Evolutionary conservation across 2,797 vertebrate species (phyloP).

Genomic region (Pseudomugil gertrudae): DNA sequence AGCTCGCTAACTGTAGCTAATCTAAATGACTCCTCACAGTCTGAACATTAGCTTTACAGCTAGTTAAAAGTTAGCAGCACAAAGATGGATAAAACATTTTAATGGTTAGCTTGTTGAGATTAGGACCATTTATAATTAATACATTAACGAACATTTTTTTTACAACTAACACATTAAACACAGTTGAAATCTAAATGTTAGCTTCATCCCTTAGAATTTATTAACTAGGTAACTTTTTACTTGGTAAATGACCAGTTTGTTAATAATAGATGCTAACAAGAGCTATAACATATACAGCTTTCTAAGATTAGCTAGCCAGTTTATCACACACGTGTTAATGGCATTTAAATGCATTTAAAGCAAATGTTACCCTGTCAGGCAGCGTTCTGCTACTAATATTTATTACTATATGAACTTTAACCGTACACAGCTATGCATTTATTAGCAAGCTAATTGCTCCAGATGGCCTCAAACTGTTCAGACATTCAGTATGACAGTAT

Average conservation of each 20-base stretch:
- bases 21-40: background rate
- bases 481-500: constrained; percentile 3
- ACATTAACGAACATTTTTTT: background rate
- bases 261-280: background rate
- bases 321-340: background rate
- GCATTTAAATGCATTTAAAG: background rate
- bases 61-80: background rate
- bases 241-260: background rate
- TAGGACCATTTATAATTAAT: background rate
- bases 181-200: background rate
- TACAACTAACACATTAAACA: background rate
- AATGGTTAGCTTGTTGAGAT: background rate
- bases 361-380: background rate
- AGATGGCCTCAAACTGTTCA: background rate
- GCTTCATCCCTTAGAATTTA: background rate
- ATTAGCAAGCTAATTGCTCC: background rate
- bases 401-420: background rate
- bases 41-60: background rate
- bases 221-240: background rate
- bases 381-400: background rate
- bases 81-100: background rate
- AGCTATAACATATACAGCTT: background rate
- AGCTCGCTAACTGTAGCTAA: background rate
- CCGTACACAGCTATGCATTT: background rate
- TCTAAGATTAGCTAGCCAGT: background rate